Conservation (phyloP, 2,797 vertebrate species). For the Atherinosoma microstoma region DNA sequence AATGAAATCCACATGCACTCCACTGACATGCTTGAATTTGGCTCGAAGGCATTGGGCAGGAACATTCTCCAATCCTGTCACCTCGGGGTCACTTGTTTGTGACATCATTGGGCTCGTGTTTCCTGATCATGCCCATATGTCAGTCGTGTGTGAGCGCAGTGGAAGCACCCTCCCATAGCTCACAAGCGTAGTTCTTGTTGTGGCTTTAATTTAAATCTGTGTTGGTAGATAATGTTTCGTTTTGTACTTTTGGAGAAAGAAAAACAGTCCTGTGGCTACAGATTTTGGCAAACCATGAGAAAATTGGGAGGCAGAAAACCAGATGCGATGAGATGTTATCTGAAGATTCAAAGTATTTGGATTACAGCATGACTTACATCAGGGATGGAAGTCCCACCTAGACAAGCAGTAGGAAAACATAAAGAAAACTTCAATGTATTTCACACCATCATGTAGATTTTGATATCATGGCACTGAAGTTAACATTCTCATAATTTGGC, state of each 20-base stretch:
- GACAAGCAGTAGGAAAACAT: constrained; percentile 17
- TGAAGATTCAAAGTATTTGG: constrained; percentile 47
- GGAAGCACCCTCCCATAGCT: constrained; percentile 22
- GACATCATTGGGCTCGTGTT: constrained; percentile 73
- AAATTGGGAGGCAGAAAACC: constrained; percentile 40
- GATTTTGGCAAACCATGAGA: constrained; percentile 41
- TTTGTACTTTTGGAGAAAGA: constrained; percentile 55
- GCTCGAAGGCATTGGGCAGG: constrained; percentile 57
- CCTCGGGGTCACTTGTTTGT: constrained; percentile 65
- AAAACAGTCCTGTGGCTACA: constrained; percentile 18
- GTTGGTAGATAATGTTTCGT: constrained; percentile 59
- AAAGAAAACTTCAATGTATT: constrained; percentile 22
- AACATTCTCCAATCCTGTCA: constrained; percentile 70
- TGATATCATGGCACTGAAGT: constrained; percentile 9
- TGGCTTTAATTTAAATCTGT: constrained; percentile 60
- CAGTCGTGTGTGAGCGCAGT: constrained; percentile 39
- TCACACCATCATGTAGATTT: constrained; percentile 10
- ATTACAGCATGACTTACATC: constrained; percentile 24
- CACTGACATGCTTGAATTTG: constrained; percentile 65
- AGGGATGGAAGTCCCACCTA: constrained; percentile 11
- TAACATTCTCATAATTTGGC: constrained; percentile 19
- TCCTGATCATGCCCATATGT: constrained; percentile 65
- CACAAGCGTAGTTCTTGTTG: constrained; percentile 41
- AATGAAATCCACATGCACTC: constrained; percentile 81
- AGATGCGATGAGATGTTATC: constrained; percentile 61